Percentiles rank a stretch among this genome's conserved stretches.
Evolutionary conservation across 2,888 invertebrate species (phyloP).

Genomic region (Cyclophora albipunctata): DNA sequence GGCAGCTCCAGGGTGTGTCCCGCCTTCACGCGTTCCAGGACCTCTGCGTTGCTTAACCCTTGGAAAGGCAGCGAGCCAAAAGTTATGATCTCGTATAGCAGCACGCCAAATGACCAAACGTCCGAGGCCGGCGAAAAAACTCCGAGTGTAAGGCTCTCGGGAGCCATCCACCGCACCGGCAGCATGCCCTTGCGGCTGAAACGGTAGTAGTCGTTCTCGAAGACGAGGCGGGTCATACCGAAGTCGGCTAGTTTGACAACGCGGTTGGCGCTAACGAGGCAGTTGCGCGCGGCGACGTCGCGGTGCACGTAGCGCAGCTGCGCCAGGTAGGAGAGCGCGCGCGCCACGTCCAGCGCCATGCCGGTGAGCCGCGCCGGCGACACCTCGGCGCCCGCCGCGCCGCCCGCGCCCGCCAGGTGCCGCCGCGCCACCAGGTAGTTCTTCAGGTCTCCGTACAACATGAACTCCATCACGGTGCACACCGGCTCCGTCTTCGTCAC

Average conservation of each 20-base stretch:
- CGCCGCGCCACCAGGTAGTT: slow-evolving; percentile 90
- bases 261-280: slow-evolving; percentile 82
- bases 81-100: slow-evolving; percentile 91
- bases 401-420: slow-evolving; percentile 81
- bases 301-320: slow-evolving; percentile 91
- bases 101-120: slow-evolving; percentile 92
- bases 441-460: slow-evolving; percentile 94
- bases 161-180: slow-evolving; percentile 95
- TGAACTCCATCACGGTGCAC: slow-evolving; percentile 94
- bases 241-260: slow-evolving; percentile 90
- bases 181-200: slow-evolving; percentile 91
- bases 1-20: slow-evolving; percentile 86
- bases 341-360: slow-evolving; percentile 92
- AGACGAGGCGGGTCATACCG: slow-evolving; percentile 92
- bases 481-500: slow-evolving; percentile 91
- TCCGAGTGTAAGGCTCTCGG: slow-evolving; percentile 88
- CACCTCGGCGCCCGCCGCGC: slow-evolving; percentile 83
- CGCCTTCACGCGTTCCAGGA: slow-evolving; percentile 84
- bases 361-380: slow-evolving; percentile 85
- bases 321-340: slow-evolving; percentile 89
- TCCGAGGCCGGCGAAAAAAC: slow-evolving; percentile 91
- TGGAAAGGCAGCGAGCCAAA: slow-evolving; percentile 95
- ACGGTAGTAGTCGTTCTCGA: slow-evolving; percentile 91
- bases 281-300: slow-evolving; percentile 88
- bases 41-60: slow-evolving; percentile 89